These are phyloP conservation scores for Halichoeres trimaculatus DNA, from an alignment of 2,113 vertebrate species.

Conservation along the genomic window DNA sequence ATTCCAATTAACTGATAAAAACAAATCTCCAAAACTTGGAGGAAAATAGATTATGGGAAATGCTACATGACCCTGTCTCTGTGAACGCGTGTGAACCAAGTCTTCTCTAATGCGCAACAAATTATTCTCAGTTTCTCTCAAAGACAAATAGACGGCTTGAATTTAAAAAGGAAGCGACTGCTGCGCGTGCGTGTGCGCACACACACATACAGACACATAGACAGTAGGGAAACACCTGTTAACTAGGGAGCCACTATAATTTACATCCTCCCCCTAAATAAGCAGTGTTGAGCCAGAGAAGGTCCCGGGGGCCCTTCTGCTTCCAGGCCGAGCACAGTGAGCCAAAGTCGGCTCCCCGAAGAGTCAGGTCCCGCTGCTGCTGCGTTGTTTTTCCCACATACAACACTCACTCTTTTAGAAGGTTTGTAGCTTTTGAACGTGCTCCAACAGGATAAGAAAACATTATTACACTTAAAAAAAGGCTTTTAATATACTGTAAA, in stretches of 20 bases:
- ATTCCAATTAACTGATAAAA: background rate
- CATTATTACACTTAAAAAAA: background rate
- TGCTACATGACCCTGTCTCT: background rate
- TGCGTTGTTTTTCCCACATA: background rate
- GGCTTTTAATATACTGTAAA: background rate
- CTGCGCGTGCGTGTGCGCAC: slow-evolving; percentile 14
- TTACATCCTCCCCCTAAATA: slow-evolving; percentile 74
- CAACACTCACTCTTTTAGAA: background rate
- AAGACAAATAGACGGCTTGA: slow-evolving; percentile 41
- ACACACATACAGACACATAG: slow-evolving; percentile 1
- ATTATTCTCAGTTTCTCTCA: slow-evolving; percentile 34
- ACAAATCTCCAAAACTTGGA: background rate
- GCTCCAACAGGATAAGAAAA: background rate
- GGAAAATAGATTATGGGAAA: too few relatives aligned
- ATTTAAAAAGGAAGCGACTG: slow-evolving; percentile 38
- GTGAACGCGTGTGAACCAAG: background rate
- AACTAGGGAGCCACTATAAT: slow-evolving; percentile 75
- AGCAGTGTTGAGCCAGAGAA: slow-evolving; percentile 55
- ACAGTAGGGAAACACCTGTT: slow-evolving; percentile 84
- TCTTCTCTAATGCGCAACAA: slow-evolving; percentile 20
- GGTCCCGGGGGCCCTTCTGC: slow-evolving; percentile 65
- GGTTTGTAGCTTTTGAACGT: background rate
- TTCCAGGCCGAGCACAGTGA: slow-evolving; percentile 53
- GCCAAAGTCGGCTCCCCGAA: slow-evolving; percentile 36
- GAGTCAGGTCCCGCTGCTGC: slow-evolving; percentile 32